Conservation (phyloP, 2,888 invertebrate species). For the Eucriotettix oculatus region DNA sequence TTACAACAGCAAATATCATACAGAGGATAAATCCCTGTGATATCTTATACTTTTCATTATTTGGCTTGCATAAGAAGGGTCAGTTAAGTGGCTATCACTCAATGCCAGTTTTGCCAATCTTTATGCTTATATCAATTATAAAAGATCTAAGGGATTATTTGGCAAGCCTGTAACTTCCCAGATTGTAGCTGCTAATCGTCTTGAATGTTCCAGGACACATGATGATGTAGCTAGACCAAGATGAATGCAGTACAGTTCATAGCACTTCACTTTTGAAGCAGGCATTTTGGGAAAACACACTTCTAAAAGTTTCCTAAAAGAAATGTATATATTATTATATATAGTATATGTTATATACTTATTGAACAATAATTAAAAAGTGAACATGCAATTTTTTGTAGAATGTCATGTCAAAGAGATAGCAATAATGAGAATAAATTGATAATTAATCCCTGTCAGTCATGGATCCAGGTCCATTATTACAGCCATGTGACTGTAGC, state of each 20-base stretch:
- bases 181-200: slow-evolving; percentile 64
- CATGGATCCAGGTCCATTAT: too few relatives aligned
- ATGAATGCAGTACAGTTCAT: slow-evolving; percentile 70
- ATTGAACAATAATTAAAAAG: background rate
- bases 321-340: background rate
- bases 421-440: too few relatives aligned
- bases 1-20: too few relatives aligned
- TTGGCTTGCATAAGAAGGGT: too few relatives aligned
- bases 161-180: slow-evolving; percentile 53
- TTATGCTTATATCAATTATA: slow-evolving; percentile 22
- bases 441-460: too few relatives aligned
- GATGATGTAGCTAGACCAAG: slow-evolving; percentile 66
- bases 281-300: slow-evolving; percentile 48
- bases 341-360: background rate
- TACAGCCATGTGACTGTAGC: too few relatives aligned
- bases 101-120: too few relatives aligned
- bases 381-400: too few relatives aligned
- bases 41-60: too few relatives aligned
- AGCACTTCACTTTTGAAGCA: slow-evolving; percentile 46
- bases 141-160: slow-evolving; percentile 40
- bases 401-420: too few relatives aligned
- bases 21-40: too few relatives aligned
- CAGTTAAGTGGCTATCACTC: too few relatives aligned
- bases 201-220: slow-evolving; percentile 68
- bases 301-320: slow-evolving; percentile 39